Conservation (phyloP, 1,140 invertebrate genomes). For the Tenebrio molitor region DNA sequence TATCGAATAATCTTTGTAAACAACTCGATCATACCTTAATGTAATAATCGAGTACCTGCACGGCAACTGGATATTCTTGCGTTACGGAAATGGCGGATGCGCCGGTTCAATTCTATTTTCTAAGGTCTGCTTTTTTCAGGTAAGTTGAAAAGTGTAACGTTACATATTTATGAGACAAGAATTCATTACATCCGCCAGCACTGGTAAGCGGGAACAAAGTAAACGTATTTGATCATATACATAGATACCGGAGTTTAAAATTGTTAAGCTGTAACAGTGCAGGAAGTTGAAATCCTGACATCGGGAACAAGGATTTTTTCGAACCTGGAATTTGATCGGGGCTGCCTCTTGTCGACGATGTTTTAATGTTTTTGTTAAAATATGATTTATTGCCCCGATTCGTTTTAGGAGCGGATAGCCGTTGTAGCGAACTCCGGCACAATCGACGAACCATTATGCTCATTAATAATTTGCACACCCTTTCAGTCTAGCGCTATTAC, state of each 20-base stretch:
- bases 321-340: slow-evolving; percentile 7
- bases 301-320: too few relatives aligned
- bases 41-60: not conserved
- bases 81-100: slow-evolving; percentile 38
- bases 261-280: not conserved
- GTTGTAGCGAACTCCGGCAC: slow-evolving; percentile 37
- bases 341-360: not conserved
- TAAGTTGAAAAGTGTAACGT: slow-evolving; percentile 31
- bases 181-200: slow-evolving; percentile 36
- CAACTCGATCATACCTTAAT: not conserved
- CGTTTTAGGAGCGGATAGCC: slow-evolving; percentile 29
- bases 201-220: slow-evolving; percentile 13
- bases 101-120: too few relatives aligned
- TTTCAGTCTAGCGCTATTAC: slow-evolving; percentile 55
- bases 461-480: slow-evolving; percentile 55
- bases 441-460: slow-evolving; percentile 50
- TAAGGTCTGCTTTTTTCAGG: slow-evolving; percentile 25
- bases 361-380: slow-evolving; percentile 32
- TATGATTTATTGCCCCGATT: slow-evolving; percentile 36
- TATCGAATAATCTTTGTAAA: slow-evolving; percentile 18
- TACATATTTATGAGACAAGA: slow-evolving; percentile 42
- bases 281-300: slow-evolving; percentile 1
- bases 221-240: slow-evolving; percentile 12
- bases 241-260: slow-evolving; percentile 16
- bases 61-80: too few relatives aligned